A percentile compares a stretch with the other conserved stretches of the same genome.
Evolutionary conservation across 2,113 vertebrate species (phyloP).

Genomic region (Paradoxurus hermaphroditus): DNA sequence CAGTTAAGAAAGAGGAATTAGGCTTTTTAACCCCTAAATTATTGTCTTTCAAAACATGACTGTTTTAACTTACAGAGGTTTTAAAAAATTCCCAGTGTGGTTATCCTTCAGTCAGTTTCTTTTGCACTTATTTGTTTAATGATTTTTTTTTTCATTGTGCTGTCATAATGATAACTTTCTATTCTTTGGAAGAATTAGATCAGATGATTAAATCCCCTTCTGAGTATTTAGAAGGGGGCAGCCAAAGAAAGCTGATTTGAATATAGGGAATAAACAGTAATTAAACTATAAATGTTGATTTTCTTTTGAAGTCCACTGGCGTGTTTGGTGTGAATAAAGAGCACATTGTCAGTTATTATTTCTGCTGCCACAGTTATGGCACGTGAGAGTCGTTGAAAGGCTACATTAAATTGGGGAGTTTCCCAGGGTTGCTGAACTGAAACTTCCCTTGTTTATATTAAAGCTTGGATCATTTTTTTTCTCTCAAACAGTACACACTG

Average conservation of each 20-base stretch:
- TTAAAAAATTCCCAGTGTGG: background rate
- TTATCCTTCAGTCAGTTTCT: background rate
- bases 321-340: conserved; percentile 53
- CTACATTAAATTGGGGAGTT: conserved; percentile 44
- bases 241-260: conserved; percentile 35
- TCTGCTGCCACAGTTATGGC: background rate
- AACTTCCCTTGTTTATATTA: conserved; percentile 71
- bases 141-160: conserved; percentile 38
- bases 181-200: conserved; percentile 68
- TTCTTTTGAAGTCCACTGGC: conserved; percentile 60
- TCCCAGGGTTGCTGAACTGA: conserved; percentile 57
- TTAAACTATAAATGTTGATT: conserved; percentile 70
- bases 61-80: background rate
- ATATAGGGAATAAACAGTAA: conserved; percentile 66
- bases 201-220: conserved; percentile 49
- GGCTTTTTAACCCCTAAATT: background rate
- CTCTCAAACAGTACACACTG: conserved; percentile 41
- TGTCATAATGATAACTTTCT: conserved; percentile 58
- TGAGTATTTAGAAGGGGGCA: conserved; percentile 31
- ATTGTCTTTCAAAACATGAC: background rate
- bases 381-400: background rate
- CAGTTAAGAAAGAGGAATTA: background rate
- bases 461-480: background rate
- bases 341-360: conserved; percentile 44
- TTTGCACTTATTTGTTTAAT: conserved; percentile 38